phyloP scores from a whole-genome alignment of 2,797 vertebrate species.

The Cygnus olor region DNA sequence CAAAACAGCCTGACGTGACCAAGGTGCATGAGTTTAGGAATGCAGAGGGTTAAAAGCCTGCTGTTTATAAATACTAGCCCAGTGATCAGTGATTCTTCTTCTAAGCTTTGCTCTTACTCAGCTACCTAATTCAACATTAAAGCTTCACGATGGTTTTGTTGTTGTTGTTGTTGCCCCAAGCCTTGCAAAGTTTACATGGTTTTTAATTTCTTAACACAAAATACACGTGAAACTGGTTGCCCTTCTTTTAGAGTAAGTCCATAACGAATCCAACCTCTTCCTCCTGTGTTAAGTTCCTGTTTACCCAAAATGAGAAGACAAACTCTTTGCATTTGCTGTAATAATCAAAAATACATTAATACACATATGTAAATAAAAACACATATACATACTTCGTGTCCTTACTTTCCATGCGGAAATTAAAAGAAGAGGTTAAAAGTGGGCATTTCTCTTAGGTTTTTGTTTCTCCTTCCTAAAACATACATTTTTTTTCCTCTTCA shows the following conservation, averaged over 20 bases:
- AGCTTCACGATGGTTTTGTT: too few species aligned
- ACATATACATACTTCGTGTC: neutral
- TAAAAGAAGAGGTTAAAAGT: neutral
- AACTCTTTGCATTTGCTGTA: neutral
- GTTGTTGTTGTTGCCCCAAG: neutral
- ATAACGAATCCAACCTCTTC: neutral
- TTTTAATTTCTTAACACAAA: neutral
- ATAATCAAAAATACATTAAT: neutral
- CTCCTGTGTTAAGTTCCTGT: neutral
- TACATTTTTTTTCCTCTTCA: neutral
- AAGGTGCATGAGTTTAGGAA: neutral
- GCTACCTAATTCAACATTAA: neutral
- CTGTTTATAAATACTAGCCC: neutral
- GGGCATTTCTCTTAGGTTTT: neutral
- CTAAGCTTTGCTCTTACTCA: neutral
- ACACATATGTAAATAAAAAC: neutral
- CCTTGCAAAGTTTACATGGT: neutral
- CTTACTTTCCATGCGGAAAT: neutral
- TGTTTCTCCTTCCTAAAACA: neutral
- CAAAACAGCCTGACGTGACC: neutral
- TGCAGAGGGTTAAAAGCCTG: too few species aligned
- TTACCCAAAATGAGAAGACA: neutral
- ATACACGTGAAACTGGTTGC: neutral
- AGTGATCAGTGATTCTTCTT: neutral
- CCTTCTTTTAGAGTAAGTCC: neutral